Percentiles rank a stretch among this genome's conserved stretches.
Conservation (phyloP, 2,888 invertebrate genomes). For the Pollenia amentaria region DNA sequence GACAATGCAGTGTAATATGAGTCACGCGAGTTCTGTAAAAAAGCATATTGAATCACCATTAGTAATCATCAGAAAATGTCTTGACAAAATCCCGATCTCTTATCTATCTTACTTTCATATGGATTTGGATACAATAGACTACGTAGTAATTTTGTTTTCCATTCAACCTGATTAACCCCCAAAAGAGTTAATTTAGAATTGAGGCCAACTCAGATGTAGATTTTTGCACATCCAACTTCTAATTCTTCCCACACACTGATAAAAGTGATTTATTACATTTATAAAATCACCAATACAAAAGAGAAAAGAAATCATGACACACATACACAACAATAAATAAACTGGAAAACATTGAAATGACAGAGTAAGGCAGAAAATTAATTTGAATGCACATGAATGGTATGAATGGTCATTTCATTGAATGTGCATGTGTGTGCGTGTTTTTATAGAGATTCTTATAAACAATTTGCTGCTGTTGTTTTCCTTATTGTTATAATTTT, state of each 20-base stretch:
- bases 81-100: too few species aligned
- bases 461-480: constrained; percentile 18
- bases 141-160: background rate
- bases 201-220: background rate
- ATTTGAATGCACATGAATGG: constrained; percentile 30
- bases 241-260: constrained; percentile 34
- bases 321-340: background rate
- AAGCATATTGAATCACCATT: too few species aligned
- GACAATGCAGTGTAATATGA: too few species aligned
- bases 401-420: background rate
- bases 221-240: constrained; percentile 28
- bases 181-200: constrained; percentile 33
- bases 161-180: background rate
- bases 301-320: background rate
- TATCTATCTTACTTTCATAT: too few species aligned
- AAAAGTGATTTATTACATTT: constrained; percentile 59
- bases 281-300: constrained; percentile 29
- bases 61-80: too few species aligned
- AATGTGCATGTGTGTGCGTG: background rate
- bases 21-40: too few species aligned
- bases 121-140: too few species aligned
- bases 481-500: constrained; percentile 23
- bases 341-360: constrained; percentile 40
- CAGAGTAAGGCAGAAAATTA: constrained; percentile 48
- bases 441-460: constrained; percentile 26